These are phyloP conservation scores for Zygothrica quintamaculata DNA, from an alignment of 2,888 invertebrate species.

Conservation along the genomic window DNA sequence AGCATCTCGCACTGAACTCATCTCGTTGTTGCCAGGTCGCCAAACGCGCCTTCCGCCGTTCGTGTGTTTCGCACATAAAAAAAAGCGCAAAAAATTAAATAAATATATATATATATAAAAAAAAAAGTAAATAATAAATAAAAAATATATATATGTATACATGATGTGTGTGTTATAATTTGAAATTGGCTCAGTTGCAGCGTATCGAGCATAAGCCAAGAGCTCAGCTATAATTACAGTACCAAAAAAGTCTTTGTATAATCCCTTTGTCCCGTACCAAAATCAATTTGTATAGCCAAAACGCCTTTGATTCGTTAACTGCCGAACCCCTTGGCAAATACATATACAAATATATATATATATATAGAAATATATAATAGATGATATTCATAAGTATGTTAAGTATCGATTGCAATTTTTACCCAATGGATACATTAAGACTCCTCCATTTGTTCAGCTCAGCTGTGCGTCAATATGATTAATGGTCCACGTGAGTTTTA, in stretches of 20 bases:
- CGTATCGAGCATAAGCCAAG: constrained; percentile 2
- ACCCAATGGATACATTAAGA: background rate
- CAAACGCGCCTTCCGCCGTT: too few species aligned
- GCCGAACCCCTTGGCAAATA: too few species aligned
- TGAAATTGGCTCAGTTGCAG: constrained; percentile 22
- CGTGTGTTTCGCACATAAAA: too few species aligned
- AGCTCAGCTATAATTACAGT: constrained; percentile 17
- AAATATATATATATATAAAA: too few species aligned
- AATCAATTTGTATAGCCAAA: constrained; percentile 9
- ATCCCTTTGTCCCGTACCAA: constrained; percentile 2
- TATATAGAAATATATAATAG: background rate
- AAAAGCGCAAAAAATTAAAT: too few species aligned
- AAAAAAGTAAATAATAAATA: background rate
- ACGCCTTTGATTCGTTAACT: constrained; percentile 3
- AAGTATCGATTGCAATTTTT: background rate
- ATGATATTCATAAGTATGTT: constrained; percentile 10
- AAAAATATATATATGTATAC: too few species aligned
- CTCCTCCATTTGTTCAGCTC: constrained; percentile 10
- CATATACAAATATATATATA: too few species aligned
- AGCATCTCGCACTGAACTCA: constrained; percentile 3
- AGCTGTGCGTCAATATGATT: constrained; percentile 49
- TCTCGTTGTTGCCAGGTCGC: constrained; percentile 51
- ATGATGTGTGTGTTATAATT: background rate
- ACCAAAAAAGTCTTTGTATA: background rate
- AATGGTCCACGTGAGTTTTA: constrained; percentile 37